Evolutionary conservation across 2,888 invertebrate genomes (phyloP).

Genomic region (Nudaria mundana): DNA sequence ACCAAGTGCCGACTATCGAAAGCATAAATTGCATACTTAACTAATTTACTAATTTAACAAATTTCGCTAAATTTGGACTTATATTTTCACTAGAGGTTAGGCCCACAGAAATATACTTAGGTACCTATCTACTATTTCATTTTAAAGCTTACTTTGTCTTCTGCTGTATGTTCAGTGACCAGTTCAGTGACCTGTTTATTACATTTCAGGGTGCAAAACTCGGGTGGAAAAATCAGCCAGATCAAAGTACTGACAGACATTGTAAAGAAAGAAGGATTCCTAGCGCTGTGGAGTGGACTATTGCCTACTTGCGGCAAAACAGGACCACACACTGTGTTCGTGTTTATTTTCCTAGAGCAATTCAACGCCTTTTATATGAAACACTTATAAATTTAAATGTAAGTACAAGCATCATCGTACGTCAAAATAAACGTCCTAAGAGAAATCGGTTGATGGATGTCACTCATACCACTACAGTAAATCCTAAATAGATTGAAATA

Average conservation of each 20-base stretch:
- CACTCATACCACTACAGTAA: no score
- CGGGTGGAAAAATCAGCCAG: constrained; percentile 89
- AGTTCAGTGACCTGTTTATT: no score
- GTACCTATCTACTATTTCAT: no score
- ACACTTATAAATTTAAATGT: not conserved
- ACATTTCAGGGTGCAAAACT: constrained; percentile 92
- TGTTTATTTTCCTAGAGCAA: constrained; percentile 97
- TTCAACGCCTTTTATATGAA: constrained; percentile 82
- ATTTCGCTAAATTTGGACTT: not conserved
- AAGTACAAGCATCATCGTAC: no score
- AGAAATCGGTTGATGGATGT: no score
- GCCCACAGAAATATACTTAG: not conserved
- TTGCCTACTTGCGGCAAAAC: constrained; percentile 96
- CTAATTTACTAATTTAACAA: no score
- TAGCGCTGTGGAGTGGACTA: constrained; percentile 98
- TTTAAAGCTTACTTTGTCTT: no score
- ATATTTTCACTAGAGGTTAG: not conserved
- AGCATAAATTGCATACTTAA: no score
- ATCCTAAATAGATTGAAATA: no score
- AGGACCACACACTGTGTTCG: constrained; percentile 98
- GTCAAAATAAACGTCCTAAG: no score
- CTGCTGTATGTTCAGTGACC: no score
- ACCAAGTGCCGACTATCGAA: no score
- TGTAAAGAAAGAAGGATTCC: constrained; percentile 91
- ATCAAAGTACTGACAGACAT: constrained; percentile 89